A percentile compares a stretch with the other conserved stretches of the same genome.
Conservation (phyloP, 1,140 invertebrate genomes). For the Formica exsecta region DNA sequence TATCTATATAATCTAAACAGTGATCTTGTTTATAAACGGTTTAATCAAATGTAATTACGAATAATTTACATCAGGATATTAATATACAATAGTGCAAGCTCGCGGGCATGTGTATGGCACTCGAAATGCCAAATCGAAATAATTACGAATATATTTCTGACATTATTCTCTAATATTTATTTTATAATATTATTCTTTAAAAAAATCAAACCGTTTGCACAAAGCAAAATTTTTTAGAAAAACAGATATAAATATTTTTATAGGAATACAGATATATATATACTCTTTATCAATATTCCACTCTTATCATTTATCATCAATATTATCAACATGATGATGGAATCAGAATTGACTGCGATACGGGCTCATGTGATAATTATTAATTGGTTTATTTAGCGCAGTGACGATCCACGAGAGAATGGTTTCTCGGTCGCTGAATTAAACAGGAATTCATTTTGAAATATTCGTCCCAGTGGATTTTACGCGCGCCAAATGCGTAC, state of each 20-base stretch:
- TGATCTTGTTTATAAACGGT: constrained; percentile 52
- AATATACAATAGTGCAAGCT: not conserved
- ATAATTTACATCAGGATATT: constrained; percentile 53
- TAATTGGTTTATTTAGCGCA: constrained; percentile 76
- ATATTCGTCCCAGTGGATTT: constrained; percentile 67
- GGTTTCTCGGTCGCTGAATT: constrained; percentile 69
- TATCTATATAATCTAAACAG: constrained; percentile 49
- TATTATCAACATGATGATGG: not conserved
- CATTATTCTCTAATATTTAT: constrained; percentile 12
- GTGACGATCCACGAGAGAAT: not conserved
- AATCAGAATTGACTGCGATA: not conserved
- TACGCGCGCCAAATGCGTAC: not conserved
- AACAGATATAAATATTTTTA: no score
- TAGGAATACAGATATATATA: not conserved
- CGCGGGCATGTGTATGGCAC: not conserved
- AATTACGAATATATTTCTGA: constrained; percentile 6
- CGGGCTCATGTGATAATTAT: constrained; percentile 69
- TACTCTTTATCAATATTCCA: not conserved
- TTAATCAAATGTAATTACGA: constrained; percentile 59
- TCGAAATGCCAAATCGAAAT: not conserved
- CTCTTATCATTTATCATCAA: not conserved
- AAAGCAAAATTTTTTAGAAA: not conserved
- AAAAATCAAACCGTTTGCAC: not conserved
- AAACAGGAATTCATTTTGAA: constrained; percentile 78
- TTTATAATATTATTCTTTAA: not conserved